Evolutionary conservation across 30 jellyfish, hydroid and myxozoan species (phyloP).

Genomic region (Mastigias papua): DNA sequence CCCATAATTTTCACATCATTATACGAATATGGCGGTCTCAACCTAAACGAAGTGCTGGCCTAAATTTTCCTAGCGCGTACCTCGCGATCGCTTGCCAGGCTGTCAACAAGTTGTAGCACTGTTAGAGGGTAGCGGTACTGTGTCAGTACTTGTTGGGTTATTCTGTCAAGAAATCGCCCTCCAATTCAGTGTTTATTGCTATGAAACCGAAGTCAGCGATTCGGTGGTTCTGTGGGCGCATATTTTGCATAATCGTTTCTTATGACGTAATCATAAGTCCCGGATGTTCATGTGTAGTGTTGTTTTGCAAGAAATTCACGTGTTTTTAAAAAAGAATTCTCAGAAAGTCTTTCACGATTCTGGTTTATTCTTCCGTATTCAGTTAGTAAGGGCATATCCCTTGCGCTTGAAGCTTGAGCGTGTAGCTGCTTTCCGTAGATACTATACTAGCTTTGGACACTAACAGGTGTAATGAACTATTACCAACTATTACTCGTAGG

Average conservation of each 20-base stretch:
- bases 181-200: slow-evolving; percentile 68
- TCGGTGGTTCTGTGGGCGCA: slow-evolving; percentile 82
- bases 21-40: slow-evolving; percentile 41
- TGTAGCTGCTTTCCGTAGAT: no score
- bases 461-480: no score
- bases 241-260: slow-evolving; percentile 67
- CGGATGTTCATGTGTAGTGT: slow-evolving; percentile 31
- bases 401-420: no score
- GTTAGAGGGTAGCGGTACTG: neutral
- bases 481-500: no score
- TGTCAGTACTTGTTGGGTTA: neutral
- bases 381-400: no score
- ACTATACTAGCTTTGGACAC: no score
- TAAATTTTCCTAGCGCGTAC: slow-evolving; percentile 25
- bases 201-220: slow-evolving; percentile 80
- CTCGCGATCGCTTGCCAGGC: neutral
- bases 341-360: neutral
- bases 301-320: neutral
- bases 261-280: slow-evolving; percentile 54
- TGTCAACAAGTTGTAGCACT: neutral
- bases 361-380: neutral
- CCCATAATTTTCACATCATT: neutral
- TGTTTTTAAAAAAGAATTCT: neutral
- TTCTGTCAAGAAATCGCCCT: slow-evolving; percentile 60
- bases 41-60: slow-evolving; percentile 26